Conservation (phyloP, 92 coral and sea anemone genomes). For the Siderastrea radians region DNA sequence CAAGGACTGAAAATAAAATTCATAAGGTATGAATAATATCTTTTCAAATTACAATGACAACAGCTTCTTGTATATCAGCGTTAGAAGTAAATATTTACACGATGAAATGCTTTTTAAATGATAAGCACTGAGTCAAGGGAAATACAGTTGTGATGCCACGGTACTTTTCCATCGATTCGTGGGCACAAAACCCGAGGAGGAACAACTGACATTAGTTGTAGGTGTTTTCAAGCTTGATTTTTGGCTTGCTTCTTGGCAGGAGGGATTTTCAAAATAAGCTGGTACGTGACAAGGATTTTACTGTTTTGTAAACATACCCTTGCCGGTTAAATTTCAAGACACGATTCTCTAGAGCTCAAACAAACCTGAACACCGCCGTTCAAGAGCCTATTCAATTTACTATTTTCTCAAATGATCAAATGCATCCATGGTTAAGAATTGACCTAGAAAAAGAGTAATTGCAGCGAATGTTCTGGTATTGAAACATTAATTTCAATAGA, state of each 20-base stretch:
- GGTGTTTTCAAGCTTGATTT: not conserved
- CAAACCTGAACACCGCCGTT: not conserved
- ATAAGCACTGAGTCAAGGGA: not conserved
- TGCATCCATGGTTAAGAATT: not conserved
- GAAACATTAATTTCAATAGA: slow-evolving; percentile 3
- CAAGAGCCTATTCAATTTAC: too few species aligned
- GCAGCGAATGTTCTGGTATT: not conserved
- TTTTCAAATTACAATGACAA: not conserved
- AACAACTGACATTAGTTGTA: too few species aligned
- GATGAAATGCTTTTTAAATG: not conserved
- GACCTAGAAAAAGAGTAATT: not conserved
- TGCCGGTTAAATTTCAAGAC: not conserved
- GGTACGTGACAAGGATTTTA: slow-evolving; percentile 28
- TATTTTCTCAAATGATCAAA: not conserved
- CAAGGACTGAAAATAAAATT: not conserved
- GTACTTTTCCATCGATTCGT: not conserved
- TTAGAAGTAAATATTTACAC: not conserved
- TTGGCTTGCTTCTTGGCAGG: not conserved
- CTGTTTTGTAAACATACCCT: slow-evolving; percentile 28
- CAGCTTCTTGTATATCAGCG: not conserved
- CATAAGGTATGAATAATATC: not conserved
- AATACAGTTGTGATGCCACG: not conserved
- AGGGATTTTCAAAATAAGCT: slow-evolving; percentile 19
- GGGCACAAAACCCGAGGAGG: not conserved
- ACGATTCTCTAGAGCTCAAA: not conserved